Evolutionary conservation across 2,797 vertebrate species (phyloP).

Genomic region (Pseudopleuronectes americanus): DNA sequence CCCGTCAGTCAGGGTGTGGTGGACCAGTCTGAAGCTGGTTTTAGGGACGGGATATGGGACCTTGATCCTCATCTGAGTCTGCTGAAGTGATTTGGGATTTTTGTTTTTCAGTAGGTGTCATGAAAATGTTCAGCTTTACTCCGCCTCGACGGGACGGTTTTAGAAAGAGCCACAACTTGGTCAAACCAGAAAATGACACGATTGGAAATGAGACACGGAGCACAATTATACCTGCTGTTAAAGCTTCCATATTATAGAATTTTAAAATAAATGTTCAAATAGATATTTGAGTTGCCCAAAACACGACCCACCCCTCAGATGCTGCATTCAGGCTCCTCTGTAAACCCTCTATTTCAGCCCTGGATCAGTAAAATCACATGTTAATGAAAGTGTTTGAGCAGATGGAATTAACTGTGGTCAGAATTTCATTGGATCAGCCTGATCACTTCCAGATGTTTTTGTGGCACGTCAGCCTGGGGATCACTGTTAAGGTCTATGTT

Average conservation of each 20-base stretch:
- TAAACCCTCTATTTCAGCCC: too few species aligned
- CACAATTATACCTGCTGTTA: constrained; percentile 4
- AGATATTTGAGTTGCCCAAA: too few species aligned
- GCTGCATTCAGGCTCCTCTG: too few species aligned
- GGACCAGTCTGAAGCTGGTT: neutral
- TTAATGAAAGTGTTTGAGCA: neutral
- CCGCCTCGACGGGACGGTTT: too few species aligned
- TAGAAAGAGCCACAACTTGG: too few species aligned
- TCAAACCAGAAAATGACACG: too few species aligned
- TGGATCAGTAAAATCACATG: neutral
- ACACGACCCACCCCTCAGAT: too few species aligned
- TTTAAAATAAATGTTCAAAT: too few species aligned
- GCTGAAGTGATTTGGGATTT: neutral
- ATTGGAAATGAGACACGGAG: neutral
- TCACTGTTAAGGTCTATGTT: too few species aligned
- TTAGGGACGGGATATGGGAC: neutral
- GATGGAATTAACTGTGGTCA: neutral
- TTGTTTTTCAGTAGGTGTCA: neutral
- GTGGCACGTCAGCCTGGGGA: neutral
- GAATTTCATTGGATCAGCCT: neutral
- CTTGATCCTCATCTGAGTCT: neutral
- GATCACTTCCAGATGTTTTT: neutral
- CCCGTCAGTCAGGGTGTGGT: neutral
- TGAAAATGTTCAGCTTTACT: neutral
- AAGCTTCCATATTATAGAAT: neutral